Evolutionary conservation across 2,113 vertebrate species (phyloP).

Genomic region (Eurystomus gularis): DNA sequence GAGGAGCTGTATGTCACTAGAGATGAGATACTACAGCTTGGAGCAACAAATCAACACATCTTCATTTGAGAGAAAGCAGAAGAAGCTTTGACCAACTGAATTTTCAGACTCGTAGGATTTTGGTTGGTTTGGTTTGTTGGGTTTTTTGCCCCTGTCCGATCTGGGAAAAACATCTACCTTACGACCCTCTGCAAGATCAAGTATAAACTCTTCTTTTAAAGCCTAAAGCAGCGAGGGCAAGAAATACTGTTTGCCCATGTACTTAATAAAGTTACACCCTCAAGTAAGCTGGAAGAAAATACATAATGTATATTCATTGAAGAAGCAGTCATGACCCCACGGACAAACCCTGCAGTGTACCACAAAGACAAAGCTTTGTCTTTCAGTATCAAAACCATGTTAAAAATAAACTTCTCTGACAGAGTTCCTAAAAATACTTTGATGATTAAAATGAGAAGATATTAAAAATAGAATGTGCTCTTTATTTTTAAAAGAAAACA

Average conservation of each 20-base stretch:
- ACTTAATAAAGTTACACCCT: background rate
- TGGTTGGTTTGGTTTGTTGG: background rate
- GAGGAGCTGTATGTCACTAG: background rate
- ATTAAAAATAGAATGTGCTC: background rate
- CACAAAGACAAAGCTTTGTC: no score
- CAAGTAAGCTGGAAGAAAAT: background rate
- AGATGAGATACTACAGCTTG: background rate
- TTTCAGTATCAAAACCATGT: background rate
- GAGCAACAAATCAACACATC: background rate
- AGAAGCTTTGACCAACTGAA: background rate
- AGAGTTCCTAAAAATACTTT: background rate
- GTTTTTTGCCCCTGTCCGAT: rapidly evolving
- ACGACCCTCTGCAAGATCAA: background rate
- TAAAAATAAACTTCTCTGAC: background rate
- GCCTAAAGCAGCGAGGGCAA: background rate
- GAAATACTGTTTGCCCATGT: background rate
- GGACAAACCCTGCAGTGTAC: background rate
- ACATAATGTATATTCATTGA: background rate
- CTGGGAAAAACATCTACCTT: background rate
- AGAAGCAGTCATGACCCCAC: background rate
- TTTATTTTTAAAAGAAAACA: background rate
- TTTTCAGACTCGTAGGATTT: background rate
- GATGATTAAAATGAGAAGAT: background rate
- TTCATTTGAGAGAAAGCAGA: background rate
- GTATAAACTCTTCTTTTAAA: background rate